Evolutionary conservation across 2,888 invertebrate species (phyloP).

Genomic region (Drosophila acutilabella): DNA sequence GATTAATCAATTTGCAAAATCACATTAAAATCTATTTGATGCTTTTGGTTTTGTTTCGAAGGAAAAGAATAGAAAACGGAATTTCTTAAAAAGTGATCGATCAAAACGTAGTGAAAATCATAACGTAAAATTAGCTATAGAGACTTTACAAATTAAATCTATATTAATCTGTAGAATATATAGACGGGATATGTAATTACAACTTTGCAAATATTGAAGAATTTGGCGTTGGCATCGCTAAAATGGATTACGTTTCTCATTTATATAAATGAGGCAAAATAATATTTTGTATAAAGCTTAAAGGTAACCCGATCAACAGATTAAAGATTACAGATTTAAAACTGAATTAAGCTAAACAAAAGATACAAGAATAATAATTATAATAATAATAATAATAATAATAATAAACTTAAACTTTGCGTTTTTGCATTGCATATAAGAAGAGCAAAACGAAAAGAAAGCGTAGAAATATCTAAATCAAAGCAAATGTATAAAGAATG

Average conservation of each 20-base stretch:
- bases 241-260: constrained; percentile 50
- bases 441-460: constrained; percentile 54
- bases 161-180: constrained; percentile 26
- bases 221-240: constrained; percentile 47
- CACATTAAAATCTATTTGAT: constrained; percentile 1
- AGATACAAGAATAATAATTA: constrained; percentile 24
- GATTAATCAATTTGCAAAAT: not conserved
- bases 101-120: constrained; percentile 68
- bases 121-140: constrained; percentile 59
- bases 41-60: constrained; percentile 17
- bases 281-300: constrained; percentile 72
- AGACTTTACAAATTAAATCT: constrained; percentile 40
- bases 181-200: constrained; percentile 38
- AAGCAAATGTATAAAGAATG: constrained; percentile 67
- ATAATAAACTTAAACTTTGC: constrained; percentile 36
- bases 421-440: constrained; percentile 59
- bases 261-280: constrained; percentile 23
- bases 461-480: constrained; percentile 80
- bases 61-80: constrained; percentile 42
- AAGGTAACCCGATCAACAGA: constrained; percentile 30
- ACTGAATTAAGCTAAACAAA: constrained; percentile 23
- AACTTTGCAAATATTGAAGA: constrained; percentile 31
- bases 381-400: constrained; percentile 2
- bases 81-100: constrained; percentile 69
- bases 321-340: constrained; percentile 32